Percentiles rank a stretch among this genome's conserved stretches.
Conservation (phyloP, 2,797 vertebrate species). For the Pogoniulus pusillus region DNA sequence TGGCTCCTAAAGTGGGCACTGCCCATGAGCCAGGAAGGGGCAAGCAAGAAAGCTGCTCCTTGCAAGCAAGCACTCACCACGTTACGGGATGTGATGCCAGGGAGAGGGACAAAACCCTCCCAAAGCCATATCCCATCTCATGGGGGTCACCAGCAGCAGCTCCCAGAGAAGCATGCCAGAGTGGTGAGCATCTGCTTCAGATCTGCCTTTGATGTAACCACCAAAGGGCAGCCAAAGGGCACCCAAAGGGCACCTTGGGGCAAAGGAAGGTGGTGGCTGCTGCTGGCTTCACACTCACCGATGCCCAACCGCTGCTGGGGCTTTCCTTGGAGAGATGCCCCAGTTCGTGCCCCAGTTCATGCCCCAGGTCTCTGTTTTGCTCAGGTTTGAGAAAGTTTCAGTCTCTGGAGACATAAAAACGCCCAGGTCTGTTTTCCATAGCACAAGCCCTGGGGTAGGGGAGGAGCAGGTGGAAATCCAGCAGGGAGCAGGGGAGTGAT, state of each 20-base stretch:
- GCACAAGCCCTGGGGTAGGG: not conserved
- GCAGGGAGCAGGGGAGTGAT: not conserved
- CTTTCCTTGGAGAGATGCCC: not conserved
- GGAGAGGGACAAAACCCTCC: not conserved
- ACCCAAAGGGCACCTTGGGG: no score
- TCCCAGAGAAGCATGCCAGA: fast-evolving
- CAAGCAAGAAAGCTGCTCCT: not conserved
- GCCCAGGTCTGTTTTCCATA: not conserved
- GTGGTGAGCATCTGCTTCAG: not conserved
- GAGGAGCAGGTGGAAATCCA: not conserved
- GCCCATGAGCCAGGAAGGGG: not conserved
- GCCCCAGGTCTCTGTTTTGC: not conserved
- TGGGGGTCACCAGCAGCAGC: fast-evolving
- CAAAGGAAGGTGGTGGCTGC: not conserved
- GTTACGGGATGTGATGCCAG: not conserved
- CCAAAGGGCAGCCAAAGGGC: not conserved
- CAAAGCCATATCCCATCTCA: not conserved
- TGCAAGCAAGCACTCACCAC: fast-evolving
- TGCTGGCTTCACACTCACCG: not conserved
- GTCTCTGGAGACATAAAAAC: not conserved
- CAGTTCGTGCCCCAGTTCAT: fast-evolving
- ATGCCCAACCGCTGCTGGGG: fast-evolving
- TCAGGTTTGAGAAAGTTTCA: not conserved
- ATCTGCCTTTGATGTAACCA: not conserved
- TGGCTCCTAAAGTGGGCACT: not conserved